Evolutionary conservation across 2,797 vertebrate species (phyloP).

Genomic region (Pitangus sulphuratus): DNA sequence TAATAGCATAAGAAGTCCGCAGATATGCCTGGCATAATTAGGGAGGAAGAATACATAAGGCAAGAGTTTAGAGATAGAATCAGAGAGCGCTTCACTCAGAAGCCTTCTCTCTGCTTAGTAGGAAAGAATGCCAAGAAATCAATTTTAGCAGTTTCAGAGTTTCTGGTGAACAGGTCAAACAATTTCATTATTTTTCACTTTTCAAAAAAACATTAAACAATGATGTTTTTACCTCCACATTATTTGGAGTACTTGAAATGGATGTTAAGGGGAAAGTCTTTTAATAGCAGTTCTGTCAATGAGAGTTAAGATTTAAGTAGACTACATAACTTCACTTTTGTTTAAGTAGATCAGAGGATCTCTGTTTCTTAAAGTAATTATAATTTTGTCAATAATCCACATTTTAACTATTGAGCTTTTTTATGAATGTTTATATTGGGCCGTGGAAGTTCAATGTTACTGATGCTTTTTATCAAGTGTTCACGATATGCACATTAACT

Average conservation of each 20-base stretch:
- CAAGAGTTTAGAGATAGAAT: not conserved
- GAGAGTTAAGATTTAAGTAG: not conserved
- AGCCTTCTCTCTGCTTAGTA: not conserved
- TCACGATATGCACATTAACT: not conserved
- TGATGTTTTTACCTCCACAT: not conserved
- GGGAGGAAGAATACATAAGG: not conserved
- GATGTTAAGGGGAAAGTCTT: not conserved
- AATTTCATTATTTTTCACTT: not conserved
- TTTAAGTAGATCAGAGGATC: not conserved
- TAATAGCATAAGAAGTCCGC: not conserved
- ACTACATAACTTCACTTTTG: not conserved
- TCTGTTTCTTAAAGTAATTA: not conserved
- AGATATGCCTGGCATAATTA: not conserved
- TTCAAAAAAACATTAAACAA: not conserved
- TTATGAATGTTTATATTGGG: not conserved
- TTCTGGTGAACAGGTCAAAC: not conserved
- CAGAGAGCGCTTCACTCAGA: not conserved
- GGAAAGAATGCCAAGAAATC: not conserved
- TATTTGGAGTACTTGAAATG: not conserved
- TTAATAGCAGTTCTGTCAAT: not conserved
- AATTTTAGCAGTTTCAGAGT: not conserved
- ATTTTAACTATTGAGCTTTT: not conserved
- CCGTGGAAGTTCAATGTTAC: not conserved
- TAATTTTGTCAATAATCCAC: not conserved
- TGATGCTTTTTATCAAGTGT: not conserved